Percentiles rank a stretch among this genome's conserved stretches.
These are phyloP conservation scores for Thunnus maccoyii DNA, from an alignment of 2,113 vertebrate species.

Conservation along the genomic window DNA sequence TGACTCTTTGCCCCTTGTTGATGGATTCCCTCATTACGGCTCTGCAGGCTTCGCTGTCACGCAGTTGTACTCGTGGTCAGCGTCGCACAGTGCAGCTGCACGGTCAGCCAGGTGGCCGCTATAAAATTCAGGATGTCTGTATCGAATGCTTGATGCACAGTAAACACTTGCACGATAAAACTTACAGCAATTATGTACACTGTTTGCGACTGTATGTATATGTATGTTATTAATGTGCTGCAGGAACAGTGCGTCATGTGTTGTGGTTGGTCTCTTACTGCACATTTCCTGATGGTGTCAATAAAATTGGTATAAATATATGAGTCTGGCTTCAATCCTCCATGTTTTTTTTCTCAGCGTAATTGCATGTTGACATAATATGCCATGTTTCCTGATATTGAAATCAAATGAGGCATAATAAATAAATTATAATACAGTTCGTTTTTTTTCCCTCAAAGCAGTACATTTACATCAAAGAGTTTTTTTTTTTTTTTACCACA, in stretches of 20 bases:
- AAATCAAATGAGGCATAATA: conserved; percentile 45
- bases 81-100: conserved; percentile 68
- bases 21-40: conserved; percentile 75
- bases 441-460: too few relatives aligned
- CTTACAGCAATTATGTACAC: conserved; percentile 31
- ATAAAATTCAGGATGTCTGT: conserved; percentile 30
- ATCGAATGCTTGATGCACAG: conserved; percentile 28
- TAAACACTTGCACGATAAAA: conserved; percentile 33
- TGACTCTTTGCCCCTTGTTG: conserved; percentile 64
- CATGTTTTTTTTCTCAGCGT: conserved; percentile 5
- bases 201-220: conserved; percentile 8
- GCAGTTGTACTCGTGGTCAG: conserved; percentile 54
- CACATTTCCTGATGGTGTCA: conserved; percentile 17
- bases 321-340: conserved; percentile 38
- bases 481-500: conserved; percentile 7
- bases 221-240: background rate
- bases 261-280: conserved; percentile 9
- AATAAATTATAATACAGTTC: conserved; percentile 3
- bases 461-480: too few relatives aligned
- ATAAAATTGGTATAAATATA: conserved; percentile 20
- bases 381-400: conserved; percentile 25
- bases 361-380: conserved; percentile 31
- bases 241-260: background rate
- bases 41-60: conserved; percentile 59
- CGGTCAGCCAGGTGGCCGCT: conserved; percentile 58